Evolutionary conservation across 2,888 invertebrate genomes (phyloP).

Genomic region (Lasiommata megera): DNA sequence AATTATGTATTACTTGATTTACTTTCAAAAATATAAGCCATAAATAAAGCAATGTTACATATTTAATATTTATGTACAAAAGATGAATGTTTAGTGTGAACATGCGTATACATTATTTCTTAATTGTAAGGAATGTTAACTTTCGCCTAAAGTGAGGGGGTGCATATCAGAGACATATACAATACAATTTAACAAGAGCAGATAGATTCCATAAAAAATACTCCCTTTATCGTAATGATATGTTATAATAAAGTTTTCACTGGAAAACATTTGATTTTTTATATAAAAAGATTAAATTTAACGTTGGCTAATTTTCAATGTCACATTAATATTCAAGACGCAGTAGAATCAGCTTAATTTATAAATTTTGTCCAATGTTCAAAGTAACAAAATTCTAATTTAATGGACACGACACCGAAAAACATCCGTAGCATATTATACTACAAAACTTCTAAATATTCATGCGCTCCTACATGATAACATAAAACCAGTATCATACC

Average conservation of each 20-base stretch:
- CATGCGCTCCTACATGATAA: not conserved
- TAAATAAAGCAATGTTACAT: not conserved
- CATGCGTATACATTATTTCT: conserved; percentile 1
- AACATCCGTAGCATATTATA: not conserved
- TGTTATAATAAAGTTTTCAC: too few relatives aligned
- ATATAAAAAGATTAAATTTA: not conserved
- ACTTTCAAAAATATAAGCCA: not conserved
- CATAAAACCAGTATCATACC: conserved; percentile 1
- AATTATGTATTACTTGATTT: not conserved
- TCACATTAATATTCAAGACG: too few relatives aligned
- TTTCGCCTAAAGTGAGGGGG: not conserved
- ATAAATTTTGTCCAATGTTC: not conserved
- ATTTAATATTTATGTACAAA: conserved; percentile 1
- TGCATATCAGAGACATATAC: not conserved
- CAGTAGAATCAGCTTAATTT: too few relatives aligned
- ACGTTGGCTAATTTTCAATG: not conserved
- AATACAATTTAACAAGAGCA: not conserved
- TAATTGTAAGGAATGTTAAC: not conserved
- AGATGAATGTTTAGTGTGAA: not conserved
- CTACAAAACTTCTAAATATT: conserved; percentile 1
- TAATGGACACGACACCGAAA: not conserved
- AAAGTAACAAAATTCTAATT: not conserved
- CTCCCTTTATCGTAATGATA: too few relatives aligned
- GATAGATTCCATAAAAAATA: too few relatives aligned
- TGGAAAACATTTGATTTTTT: too few relatives aligned